A percentile compares a stretch with the other conserved stretches of the same genome.
Evolutionary conservation across 2,113 vertebrate genomes (phyloP).

Genomic region (Cynopterus brachyotis): DNA sequence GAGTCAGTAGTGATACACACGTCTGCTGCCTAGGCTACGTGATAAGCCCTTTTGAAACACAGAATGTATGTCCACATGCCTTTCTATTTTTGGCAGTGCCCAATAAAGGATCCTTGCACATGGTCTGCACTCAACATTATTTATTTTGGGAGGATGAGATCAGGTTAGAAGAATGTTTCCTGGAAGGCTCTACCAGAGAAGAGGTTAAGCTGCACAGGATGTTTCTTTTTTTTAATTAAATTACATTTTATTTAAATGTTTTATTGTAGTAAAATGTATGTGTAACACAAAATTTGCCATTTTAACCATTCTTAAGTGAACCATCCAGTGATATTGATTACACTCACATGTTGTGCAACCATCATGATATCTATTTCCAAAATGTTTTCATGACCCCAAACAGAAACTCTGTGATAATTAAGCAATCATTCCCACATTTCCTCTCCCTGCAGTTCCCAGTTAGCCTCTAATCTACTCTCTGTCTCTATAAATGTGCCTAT

Average conservation of each 20-base stretch:
- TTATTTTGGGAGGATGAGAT: background rate
- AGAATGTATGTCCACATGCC: fast-evolving
- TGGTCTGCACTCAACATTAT: fast-evolving
- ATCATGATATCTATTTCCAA: background rate
- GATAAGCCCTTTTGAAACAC: background rate
- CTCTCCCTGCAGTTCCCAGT: no score
- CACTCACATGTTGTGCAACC: background rate
- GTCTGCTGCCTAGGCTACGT: background rate
- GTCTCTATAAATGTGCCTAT: background rate
- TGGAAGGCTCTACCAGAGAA: background rate
- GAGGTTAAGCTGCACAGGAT: background rate
- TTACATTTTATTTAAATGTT: background rate
- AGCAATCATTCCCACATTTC: background rate
- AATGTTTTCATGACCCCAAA: background rate
- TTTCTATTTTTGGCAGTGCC: background rate
- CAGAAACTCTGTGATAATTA: background rate
- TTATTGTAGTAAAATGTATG: background rate
- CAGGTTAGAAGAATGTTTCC: background rate
- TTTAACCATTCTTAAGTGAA: background rate
- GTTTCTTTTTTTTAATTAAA: background rate
- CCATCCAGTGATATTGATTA: background rate
- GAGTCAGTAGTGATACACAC: fast-evolving
- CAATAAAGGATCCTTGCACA: background rate
- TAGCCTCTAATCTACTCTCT: background rate
- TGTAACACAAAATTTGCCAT: background rate